Evolutionary conservation across 2,113 vertebrate species (phyloP).

Genomic region (Silurus asotus): DNA sequence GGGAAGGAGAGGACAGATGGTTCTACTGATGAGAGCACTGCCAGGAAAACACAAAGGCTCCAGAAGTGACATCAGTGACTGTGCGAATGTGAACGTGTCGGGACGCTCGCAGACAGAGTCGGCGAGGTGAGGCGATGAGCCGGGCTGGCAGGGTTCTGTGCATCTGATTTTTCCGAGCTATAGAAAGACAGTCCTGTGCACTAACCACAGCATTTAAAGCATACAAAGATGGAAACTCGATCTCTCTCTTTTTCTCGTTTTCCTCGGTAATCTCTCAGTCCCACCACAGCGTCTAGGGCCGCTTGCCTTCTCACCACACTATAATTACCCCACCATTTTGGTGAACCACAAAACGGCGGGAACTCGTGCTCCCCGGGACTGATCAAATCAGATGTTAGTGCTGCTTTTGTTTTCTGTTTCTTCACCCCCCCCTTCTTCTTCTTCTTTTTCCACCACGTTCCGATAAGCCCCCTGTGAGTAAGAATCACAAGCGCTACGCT

Average conservation of each 20-base stretch:
- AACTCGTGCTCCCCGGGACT: slow-evolving; percentile 73
- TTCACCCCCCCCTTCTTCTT: neutral
- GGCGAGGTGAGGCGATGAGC: slow-evolving; percentile 18
- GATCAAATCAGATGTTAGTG: slow-evolving; percentile 77
- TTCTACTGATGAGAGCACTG: slow-evolving; percentile 89
- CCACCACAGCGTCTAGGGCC: slow-evolving; percentile 79
- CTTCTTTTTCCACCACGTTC: slow-evolving; percentile 52
- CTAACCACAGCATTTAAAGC: neutral
- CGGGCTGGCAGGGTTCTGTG: slow-evolving; percentile 21
- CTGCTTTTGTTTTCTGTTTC: slow-evolving; percentile 72
- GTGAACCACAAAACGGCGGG: slow-evolving; percentile 86
- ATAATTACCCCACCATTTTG: slow-evolving; percentile 96
- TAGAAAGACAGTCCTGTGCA: neutral
- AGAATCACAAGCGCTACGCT: slow-evolving; percentile 74
- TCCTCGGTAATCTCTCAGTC: slow-evolving; percentile 51
- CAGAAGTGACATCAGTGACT: slow-evolving; percentile 90
- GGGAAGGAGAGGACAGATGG: slow-evolving; percentile 99
- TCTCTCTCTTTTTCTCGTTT: slow-evolving; percentile 24
- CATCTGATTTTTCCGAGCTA: slow-evolving; percentile 35
- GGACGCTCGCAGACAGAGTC: slow-evolving; percentile 33
- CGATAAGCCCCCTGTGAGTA: slow-evolving; percentile 75
- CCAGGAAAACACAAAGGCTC: slow-evolving; percentile 86
- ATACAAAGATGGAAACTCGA: neutral
- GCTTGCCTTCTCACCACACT: slow-evolving; percentile 88
- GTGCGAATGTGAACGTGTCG: slow-evolving; percentile 57